A percentile compares a stretch with the other conserved stretches of the same genome.
These are phyloP conservation scores for Drosophila murphyi DNA, from an alignment of 1,140 invertebrate species.

Conservation along the genomic window DNA sequence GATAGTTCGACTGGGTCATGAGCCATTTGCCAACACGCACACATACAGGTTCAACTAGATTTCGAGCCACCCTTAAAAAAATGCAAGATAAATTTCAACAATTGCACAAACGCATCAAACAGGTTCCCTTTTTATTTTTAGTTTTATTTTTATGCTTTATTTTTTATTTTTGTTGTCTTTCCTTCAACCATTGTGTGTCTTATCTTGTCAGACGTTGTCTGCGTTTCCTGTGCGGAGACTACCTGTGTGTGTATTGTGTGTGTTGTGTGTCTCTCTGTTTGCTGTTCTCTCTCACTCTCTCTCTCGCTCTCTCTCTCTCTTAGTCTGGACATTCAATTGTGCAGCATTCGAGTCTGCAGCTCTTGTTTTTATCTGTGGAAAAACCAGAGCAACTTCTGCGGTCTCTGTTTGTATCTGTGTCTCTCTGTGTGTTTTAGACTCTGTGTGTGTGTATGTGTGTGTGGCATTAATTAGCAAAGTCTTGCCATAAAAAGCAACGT, in stretches of 20 bases:
- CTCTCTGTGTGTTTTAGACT: not conserved
- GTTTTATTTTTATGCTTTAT: no score
- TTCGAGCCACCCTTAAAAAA: conserved; percentile 30
- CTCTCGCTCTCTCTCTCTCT: not conserved
- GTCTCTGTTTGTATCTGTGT: not conserved
- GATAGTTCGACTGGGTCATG: conserved; percentile 46
- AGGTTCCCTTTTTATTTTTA: conserved; percentile 44
- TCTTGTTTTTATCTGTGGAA: conserved; percentile 29
- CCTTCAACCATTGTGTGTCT: conserved; percentile 31
- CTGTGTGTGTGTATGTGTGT: conserved; percentile 14
- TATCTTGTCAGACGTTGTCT: conserved; percentile 55
- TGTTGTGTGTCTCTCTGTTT: not conserved
- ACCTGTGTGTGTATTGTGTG: conserved; percentile 32
- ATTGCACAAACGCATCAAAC: conserved; percentile 51
- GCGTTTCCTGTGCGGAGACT: conserved; percentile 35
- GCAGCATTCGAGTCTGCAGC: conserved; percentile 20
- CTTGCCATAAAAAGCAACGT: conserved; percentile 40
- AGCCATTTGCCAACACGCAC: conserved; percentile 21
- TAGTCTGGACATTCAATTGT: conserved; percentile 40
- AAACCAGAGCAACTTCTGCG: conserved; percentile 44
- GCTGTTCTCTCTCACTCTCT: conserved; percentile 20
- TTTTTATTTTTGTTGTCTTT: no score
- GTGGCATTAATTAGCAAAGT: conserved; percentile 58
- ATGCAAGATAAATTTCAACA: conserved; percentile 26
- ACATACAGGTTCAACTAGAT: conserved; percentile 18